Evolutionary conservation across 2,113 vertebrate genomes (phyloP), one percentile per base, ranked within the genome.

Genomic region (Neoarius graeffei): DNA sequence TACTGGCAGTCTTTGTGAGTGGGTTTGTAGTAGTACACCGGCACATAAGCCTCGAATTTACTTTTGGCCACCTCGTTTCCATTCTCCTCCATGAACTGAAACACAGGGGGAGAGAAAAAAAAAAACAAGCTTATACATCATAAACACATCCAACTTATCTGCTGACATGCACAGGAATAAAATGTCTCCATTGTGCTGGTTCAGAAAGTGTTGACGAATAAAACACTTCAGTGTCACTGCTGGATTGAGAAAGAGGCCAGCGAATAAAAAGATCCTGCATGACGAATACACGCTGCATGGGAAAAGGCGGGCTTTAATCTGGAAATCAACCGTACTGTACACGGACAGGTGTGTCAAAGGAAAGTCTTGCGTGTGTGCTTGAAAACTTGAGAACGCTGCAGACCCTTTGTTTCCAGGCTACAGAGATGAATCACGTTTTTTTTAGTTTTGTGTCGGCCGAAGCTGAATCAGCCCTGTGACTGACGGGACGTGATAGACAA

Each of bases 1-100:
- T 93, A 97, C 96, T 96, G 96, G 93, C 95, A 96, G 93, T 97
- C 96, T 84, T 86, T 95, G 91, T 96, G 94, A 27, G 92, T 95
- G 59, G 97, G 97, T 89, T 95, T 96, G 92, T 98, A 98, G 94
- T 97, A 98, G 92, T 97, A 98, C 81, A 95, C 92, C 7, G 97
- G 97, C 89, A 98, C 95, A 23, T 93, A 85, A 1, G 96, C 96
- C 94, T 98, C 97, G 0, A 96, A 97, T 30, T 92, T 95, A 71
- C 90, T 94, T 94, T 95, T 97, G 93, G 95, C 94, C 86, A 92
- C 91, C 59, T 93, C 88, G 80, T 98, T 98, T 8, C 97, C 97
- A 3, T 94, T 93, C 67, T 95, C 94, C 30, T 93, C 94, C 95
- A 97, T 95, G 93, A 97, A 96, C 97, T 98, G 92, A 85, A n/a